These are phyloP conservation scores for Fistularia commersonii DNA, from an alignment of 2,797 vertebrate genomes.

Conservation along the genomic window DNA sequence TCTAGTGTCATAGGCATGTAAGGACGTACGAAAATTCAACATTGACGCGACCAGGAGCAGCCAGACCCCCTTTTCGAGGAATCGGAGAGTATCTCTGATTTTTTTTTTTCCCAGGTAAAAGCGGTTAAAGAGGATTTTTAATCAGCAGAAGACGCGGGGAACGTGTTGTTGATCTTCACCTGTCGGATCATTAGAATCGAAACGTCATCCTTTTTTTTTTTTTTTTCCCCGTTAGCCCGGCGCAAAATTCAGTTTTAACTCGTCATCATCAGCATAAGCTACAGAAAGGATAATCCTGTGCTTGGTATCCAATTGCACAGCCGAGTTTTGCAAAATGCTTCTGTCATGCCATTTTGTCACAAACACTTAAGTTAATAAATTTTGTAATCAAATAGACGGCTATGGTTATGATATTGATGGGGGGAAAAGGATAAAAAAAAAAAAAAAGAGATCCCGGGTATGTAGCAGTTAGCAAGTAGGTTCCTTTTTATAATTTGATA, in stretches of 20 bases:
- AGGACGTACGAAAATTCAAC: slow-evolving; percentile 29
- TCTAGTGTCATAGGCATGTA: slow-evolving; percentile 47
- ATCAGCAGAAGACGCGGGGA: slow-evolving; percentile 24
- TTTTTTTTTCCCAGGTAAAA: slow-evolving; percentile 10
- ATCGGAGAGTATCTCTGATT: slow-evolving; percentile 1
- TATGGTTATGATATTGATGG: slow-evolving; percentile 17
- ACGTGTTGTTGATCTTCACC: slow-evolving; percentile 15
- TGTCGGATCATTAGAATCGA: not conserved
- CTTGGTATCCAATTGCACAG: slow-evolving; percentile 13
- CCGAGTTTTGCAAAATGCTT: not conserved
- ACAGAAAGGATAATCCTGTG: slow-evolving; percentile 13
- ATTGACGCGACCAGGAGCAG: slow-evolving; percentile 2
- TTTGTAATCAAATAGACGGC: slow-evolving; percentile 10
- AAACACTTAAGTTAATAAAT: slow-evolving; percentile 1
- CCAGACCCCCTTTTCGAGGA: slow-evolving; percentile 10
- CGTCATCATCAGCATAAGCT: slow-evolving; percentile 32
- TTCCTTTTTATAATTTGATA: too few relatives aligned
- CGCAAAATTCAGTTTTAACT: not conserved
- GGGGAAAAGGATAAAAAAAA: too few relatives aligned
- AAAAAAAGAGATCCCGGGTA: slow-evolving; percentile 9
- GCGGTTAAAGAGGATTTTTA: slow-evolving; percentile 21
- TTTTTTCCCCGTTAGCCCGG: too few relatives aligned
- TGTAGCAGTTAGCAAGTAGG: slow-evolving; percentile 2
- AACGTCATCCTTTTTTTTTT: too few relatives aligned
- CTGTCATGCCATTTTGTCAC: too few relatives aligned